These are phyloP conservation scores for Dasypogon diadema DNA, from an alignment of 2,888 invertebrate genomes.

Conservation along the genomic window DNA sequence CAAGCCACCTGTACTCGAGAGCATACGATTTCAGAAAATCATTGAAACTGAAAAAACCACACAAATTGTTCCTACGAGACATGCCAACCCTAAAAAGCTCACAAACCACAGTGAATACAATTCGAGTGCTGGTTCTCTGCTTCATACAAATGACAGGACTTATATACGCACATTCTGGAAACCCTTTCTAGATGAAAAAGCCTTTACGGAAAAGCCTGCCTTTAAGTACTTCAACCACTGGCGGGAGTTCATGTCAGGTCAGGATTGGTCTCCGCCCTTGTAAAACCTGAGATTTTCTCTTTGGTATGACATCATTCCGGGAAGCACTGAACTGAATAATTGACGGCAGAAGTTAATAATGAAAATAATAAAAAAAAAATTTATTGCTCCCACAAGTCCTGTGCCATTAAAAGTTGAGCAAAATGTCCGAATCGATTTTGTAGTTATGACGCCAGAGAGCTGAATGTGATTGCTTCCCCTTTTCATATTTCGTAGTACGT, in stretches of 20 bases:
- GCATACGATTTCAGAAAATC: no score
- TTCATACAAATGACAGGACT: not conserved
- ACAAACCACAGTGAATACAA: not conserved
- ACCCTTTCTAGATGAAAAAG: not conserved
- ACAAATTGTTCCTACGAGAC: not conserved
- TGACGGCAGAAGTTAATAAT: slow-evolving; percentile 21
- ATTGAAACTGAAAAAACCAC: no score
- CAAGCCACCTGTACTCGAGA: no score
- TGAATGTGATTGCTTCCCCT: not conserved
- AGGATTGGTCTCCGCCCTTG: not conserved
- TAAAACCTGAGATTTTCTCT: not conserved
- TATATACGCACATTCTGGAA: not conserved
- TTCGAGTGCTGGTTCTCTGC: not conserved
- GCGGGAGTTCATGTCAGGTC: not conserved
- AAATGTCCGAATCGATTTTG: not conserved
- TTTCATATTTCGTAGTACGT: not conserved
- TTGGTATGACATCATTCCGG: slow-evolving; percentile 7
- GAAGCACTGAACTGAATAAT: slow-evolving; percentile 31
- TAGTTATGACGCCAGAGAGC: not conserved
- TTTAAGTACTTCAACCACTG: not conserved
- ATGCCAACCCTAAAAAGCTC: not conserved
- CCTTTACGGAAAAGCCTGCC: not conserved
- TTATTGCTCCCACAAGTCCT: slow-evolving; percentile 1
- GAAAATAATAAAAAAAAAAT: slow-evolving; percentile 21
- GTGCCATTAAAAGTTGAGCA: not conserved